Base-by-base conservation (phyloP, 2,888 invertebrate genomes). In the Caenorhabditis virilis region DNA sequence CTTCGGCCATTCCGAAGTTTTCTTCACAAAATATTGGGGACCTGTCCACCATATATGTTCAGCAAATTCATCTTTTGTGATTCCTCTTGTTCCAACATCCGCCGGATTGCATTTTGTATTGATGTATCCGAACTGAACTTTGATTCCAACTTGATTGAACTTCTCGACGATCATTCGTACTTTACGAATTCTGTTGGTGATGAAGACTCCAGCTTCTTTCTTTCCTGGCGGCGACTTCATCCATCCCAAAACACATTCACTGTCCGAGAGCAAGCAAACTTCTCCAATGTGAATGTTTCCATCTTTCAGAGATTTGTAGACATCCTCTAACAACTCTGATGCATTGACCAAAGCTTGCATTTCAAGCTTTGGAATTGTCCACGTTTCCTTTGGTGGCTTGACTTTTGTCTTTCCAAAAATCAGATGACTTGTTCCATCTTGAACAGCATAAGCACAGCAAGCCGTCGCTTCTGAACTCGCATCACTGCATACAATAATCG, bases 41-140 rank as follows among this genome's bases (percentile, higher is more conserved):
- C 79, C 79, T 7, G 56, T 26, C 69, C 71, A 76, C 79, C 78
- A 81, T 0, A 69, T 18, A 3, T 42, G 13, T 16, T 49, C 25
- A 2, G 49, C 27, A 7, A 41, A 13, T 9, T 74, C 49, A 22
- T 65, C 53, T 1, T 38, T 23, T 1, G 64, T 51, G 11, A 55
- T 2, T 9, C 78, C 80, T 43, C 78, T 33, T 13, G 75, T 75
- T 2, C 72, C 63, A 7, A 68, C 52, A 55, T 82, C 82, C 2
- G 80, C 82, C 2, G 82, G 78, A 56, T 81, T 82, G 0, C 69
- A 57, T 20, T 63, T 39, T 0, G 75, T 59, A 4, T 43, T 33
- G 20, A 78, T 75, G 46, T 81, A 69, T 20, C 59, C 65, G 68
- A 80, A 77, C 18, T n/a, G n/a, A 5, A 49, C 36, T 15, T 25